Base-by-base conservation (phyloP, 2,888 invertebrate species). In the Xanthorhoe designata region DNA sequence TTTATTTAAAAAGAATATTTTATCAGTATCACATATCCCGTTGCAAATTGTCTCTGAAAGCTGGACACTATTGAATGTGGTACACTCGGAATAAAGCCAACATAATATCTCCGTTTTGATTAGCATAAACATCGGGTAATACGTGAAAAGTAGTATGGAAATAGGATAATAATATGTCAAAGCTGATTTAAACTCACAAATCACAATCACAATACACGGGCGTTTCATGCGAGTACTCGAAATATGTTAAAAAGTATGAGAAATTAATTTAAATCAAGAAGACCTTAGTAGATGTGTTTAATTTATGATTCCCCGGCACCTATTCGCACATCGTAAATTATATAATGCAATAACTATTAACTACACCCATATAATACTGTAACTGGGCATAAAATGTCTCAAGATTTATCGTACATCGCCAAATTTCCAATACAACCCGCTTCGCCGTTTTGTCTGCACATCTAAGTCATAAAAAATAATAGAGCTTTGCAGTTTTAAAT, bases 381-480 rank as follows among this genome's bases (percentile, higher is more conserved):
- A 47, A 53, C 49, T 53, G 52, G 19, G 35, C 42, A 54, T 59
- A 38, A 54, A 59, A 52, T 35, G 47, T 29, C 47, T 53, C 47
- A 35, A 49, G 45, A 63, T 32, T 32, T 32, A 32, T 32, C 4
- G 32, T 42, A 32, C 49, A 15, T 53, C 42, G 29, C 35, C 52
- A 35, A 35, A 24, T 50, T 18, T 19, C 17, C 42, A n/a, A 57
- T 24, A 42, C 18, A 65, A 61, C 38, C 52, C 2, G 51, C 58
- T 69, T 67, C 68, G 68, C 68, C 66, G 64, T 68, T 70, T 71
- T 69, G 62, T 61, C 50, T 58, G 58, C 29, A 35, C 50, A 50
- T 2, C 38, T 5, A 38, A 57, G 10, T 29, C 8, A n/a, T n/a
- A n/a, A n/a, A n/a, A n/a, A n/a, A n/a, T n/a, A n/a, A n/a, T n/a